phyloP scores from a whole-genome alignment of 2,797 vertebrate species.

The Enteromius afrohamiltoni region DNA sequence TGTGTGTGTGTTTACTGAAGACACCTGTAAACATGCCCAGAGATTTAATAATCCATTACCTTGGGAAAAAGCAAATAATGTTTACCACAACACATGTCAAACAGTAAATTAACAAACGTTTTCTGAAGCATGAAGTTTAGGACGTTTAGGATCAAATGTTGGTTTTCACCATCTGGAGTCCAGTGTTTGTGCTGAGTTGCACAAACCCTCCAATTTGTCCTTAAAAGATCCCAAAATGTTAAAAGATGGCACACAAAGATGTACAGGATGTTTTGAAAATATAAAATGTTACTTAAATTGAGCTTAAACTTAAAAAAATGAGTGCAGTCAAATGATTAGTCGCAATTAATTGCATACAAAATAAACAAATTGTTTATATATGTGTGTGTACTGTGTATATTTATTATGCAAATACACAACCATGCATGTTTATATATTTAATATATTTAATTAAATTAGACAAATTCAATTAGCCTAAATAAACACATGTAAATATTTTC shows the following conservation, averaged over 20 bases:
- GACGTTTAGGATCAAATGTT: not conserved
- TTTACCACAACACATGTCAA: not conserved
- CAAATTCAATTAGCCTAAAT: too few relatives aligned
- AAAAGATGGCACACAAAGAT: not conserved
- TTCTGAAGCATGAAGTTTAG: not conserved
- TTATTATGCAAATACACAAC: too few relatives aligned
- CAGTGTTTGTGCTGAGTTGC: not conserved
- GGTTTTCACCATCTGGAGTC: slow-evolving; percentile 16
- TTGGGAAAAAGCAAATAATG: not conserved
- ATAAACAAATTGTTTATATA: too few relatives aligned
- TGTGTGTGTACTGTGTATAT: too few relatives aligned
- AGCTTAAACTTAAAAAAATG: too few relatives aligned
- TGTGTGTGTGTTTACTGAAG: not conserved
- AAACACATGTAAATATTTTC: too few relatives aligned
- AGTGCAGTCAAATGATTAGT: too few relatives aligned
- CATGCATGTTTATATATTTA: too few relatives aligned
- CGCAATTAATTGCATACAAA: too few relatives aligned
- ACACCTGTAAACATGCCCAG: not conserved
- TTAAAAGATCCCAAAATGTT: slow-evolving; percentile 5
- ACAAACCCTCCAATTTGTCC: not conserved
- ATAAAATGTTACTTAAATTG: too few relatives aligned
- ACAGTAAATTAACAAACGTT: not conserved
- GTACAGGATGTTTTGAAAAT: not conserved
- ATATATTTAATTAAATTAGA: too few relatives aligned
- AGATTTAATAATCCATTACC: not conserved